Conservation (phyloP, 2,797 vertebrate species). For the Falco peregrinus region DNA sequence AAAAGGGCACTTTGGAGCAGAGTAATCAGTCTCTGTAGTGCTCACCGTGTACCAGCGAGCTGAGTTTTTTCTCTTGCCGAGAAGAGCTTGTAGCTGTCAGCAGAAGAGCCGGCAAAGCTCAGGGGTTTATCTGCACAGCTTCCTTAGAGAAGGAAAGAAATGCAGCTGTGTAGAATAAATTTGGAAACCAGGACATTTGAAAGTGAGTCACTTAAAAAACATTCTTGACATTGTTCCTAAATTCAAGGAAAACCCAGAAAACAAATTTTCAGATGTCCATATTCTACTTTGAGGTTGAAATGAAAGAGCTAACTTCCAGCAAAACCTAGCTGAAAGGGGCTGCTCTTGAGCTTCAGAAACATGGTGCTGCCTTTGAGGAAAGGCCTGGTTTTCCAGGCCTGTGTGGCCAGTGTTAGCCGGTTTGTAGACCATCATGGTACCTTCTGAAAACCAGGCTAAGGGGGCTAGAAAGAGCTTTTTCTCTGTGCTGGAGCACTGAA, state of each 20-base stretch:
- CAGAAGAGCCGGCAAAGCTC: background rate
- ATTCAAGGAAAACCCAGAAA: background rate
- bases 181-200: background rate
- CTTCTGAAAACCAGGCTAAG: background rate
- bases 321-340: background rate
- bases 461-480: background rate
- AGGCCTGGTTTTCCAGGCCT: background rate
- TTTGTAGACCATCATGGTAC: rapidly evolving
- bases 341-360: background rate
- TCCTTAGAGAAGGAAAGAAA: background rate
- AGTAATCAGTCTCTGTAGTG: background rate
- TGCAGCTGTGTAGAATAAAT: background rate
- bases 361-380: background rate
- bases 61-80: background rate
- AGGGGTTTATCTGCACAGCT: background rate
- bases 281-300: background rate
- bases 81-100: background rate
- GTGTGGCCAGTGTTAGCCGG: rapidly evolving
- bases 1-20: background rate
- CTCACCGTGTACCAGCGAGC: background rate
- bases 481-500: background rate
- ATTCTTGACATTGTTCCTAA: background rate
- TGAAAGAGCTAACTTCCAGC: background rate
- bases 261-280: background rate
- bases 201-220: background rate